These are phyloP conservation scores for Rostratula benghalensis DNA, from an alignment of 2,113 vertebrate species.

Conservation along the genomic window DNA sequence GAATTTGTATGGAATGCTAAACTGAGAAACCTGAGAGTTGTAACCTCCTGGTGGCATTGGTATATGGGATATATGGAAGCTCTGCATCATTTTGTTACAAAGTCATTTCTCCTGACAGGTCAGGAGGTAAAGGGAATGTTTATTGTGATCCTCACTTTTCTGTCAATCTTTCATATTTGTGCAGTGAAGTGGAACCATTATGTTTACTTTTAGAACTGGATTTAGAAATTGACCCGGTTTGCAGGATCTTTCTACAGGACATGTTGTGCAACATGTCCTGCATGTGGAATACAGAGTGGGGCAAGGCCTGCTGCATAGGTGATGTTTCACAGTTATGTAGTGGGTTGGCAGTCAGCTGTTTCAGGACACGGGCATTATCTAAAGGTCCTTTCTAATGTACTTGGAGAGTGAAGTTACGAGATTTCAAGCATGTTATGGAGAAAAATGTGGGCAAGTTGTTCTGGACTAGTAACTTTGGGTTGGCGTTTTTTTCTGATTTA, in stretches of 20 bases:
- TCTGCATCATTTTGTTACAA: neutral
- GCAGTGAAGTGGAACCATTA: fast-evolving
- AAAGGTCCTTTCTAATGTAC: neutral
- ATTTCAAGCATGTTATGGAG: neutral
- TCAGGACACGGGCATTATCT: neutral
- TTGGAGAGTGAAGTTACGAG: neutral
- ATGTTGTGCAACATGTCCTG: neutral
- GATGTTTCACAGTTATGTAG: neutral
- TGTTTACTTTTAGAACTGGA: neutral
- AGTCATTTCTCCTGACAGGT: neutral
- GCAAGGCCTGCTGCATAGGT: neutral
- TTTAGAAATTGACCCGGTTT: neutral
- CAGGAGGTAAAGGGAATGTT: neutral
- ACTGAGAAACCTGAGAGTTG: neutral
- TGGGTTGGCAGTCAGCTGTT: neutral
- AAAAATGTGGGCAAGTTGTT: neutral
- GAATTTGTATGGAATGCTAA: neutral
- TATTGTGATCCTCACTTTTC: neutral
- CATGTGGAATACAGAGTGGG: neutral
- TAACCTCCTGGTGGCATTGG: neutral
- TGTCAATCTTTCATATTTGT: neutral
- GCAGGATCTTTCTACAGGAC: neutral
- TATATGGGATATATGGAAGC: too few relatives aligned
- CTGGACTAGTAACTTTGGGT: neutral
- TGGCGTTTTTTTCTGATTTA: neutral